Evolutionary conservation across 2,888 invertebrate genomes (phyloP).

Genomic region (Pristionchus arcanus): DNA sequence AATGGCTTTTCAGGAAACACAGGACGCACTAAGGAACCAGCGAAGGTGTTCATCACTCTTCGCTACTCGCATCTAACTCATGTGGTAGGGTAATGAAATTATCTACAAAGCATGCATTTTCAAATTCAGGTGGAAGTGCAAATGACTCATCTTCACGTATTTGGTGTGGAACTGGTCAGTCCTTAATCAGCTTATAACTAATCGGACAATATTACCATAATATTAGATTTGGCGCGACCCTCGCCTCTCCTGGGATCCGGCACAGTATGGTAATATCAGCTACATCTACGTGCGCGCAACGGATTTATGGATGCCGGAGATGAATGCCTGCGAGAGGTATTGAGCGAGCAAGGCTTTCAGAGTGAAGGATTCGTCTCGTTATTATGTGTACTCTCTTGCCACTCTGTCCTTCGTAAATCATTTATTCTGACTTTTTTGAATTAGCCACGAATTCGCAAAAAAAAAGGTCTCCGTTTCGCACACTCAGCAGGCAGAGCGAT

Average conservation of each 20-base stretch:
- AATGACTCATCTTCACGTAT: constrained; percentile 20
- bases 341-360: too few species aligned
- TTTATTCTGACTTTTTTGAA: too few species aligned
- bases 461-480: too few species aligned
- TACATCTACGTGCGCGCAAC: constrained; percentile 17
- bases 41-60: neutral
- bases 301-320: constrained; percentile 11
- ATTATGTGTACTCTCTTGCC: too few species aligned
- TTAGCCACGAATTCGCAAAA: too few species aligned
- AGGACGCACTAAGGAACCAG: neutral
- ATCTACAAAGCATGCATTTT: neutral
- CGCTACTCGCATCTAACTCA: constrained; percentile 19
- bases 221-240: constrained; percentile 34
- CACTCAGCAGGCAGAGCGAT: too few species aligned
- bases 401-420: too few species aligned
- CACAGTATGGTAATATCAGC: neutral
- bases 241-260: constrained; percentile 14
- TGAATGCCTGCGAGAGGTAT: constrained; percentile 25
- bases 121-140: constrained; percentile 44
- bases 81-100: neutral
- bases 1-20: neutral
- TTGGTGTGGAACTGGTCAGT: neutral
- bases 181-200: too few species aligned
- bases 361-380: too few species aligned
- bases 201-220: too few species aligned